phyloP scores from a whole-genome alignment of 2,113 vertebrate genomes.

The Spermophilus dauricus region DNA sequence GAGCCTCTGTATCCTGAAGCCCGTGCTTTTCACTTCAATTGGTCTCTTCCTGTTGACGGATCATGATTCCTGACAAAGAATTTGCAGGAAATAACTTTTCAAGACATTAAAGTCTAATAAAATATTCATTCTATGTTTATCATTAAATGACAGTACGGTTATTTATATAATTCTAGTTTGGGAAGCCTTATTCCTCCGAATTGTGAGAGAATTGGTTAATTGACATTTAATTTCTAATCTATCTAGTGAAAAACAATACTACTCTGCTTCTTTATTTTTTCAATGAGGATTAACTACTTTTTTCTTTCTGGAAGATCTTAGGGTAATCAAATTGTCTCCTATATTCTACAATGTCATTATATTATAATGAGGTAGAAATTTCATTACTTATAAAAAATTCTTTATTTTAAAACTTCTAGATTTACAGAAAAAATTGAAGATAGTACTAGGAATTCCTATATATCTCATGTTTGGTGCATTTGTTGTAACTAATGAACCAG shows the following conservation, averaged over 20 bases:
- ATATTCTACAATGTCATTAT: neutral
- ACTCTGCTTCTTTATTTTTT: neutral
- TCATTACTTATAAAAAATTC: neutral
- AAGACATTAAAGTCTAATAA: constrained; percentile 28
- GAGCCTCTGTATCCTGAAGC: constrained; percentile 8
- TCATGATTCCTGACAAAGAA: constrained; percentile 43
- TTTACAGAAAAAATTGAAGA: neutral
- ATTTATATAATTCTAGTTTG: constrained; percentile 38
- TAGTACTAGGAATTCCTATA: neutral
- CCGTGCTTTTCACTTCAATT: neutral
- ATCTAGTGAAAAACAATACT: neutral
- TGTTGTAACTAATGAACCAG: neutral
- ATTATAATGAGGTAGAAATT: neutral
- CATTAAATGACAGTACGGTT: neutral
- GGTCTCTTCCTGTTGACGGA: neutral
- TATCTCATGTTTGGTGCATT: neutral
- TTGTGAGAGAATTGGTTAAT: neutral
- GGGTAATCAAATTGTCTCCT: neutral
- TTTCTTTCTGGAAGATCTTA: neutral
- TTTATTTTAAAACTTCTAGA: neutral
- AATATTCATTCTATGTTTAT: neutral
- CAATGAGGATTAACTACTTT: neutral
- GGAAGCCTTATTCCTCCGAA: neutral
- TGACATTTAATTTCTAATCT: neutral
- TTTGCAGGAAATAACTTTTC: constrained; percentile 41